Conservation (phyloP, 2,113 vertebrate genomes). For the Neomonachus schauinslandi region DNA sequence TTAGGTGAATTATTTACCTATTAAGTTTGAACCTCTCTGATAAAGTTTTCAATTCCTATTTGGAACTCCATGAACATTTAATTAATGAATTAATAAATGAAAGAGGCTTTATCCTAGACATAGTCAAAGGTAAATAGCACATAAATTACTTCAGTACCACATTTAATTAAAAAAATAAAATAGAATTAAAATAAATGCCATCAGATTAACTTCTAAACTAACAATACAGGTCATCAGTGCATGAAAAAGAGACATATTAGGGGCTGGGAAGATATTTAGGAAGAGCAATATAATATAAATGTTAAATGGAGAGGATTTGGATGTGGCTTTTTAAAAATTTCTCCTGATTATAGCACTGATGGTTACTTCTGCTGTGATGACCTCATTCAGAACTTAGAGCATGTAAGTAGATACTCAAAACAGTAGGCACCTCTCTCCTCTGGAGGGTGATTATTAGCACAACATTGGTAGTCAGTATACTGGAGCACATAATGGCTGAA, state of each 20-base stretch:
- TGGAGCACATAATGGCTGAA: constrained; percentile 21
- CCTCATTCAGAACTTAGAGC: neutral
- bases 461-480: constrained; percentile 34
- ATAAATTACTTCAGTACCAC: neutral
- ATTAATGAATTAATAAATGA: neutral
- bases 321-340: neutral
- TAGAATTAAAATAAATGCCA: neutral
- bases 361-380: neutral
- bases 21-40: neutral
- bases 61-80: neutral
- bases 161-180: neutral
- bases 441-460: constrained; percentile 39
- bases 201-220: neutral
- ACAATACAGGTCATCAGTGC: neutral
- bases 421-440: neutral
- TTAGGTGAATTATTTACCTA: neutral
- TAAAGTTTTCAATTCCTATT: neutral
- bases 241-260: neutral
- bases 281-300: neutral
- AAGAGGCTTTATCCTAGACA: neutral
- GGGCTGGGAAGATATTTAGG: neutral
- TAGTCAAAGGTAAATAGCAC: neutral
- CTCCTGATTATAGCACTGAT: neutral
- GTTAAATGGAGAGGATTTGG: neutral
- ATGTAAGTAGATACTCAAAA: neutral